Evolutionary conservation across 2,113 vertebrate species (phyloP), one percentile per base, ranked within the genome.

Genomic region (Sarotherodon lohbergeri): DNA sequence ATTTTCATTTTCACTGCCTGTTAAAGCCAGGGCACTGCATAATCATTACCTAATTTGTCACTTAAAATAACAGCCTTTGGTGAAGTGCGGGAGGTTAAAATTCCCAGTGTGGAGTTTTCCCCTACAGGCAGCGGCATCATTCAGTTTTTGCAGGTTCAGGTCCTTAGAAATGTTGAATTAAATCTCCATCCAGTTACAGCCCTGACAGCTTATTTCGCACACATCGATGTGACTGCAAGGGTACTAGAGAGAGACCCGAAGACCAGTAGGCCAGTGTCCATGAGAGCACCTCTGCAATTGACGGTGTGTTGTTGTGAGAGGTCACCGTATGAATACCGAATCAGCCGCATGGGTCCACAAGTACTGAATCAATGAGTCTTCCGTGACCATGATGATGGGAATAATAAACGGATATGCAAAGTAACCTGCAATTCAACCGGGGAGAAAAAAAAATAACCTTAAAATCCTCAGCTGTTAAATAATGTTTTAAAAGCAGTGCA

Each of bases 261-360:
- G 91, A 90, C 89, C 95, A 86, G 90, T 32, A 85, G 89, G 81
- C 88, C 76, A 79, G 55, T 41, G 87, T 91, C 88, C 85, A 86
- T 32, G 88, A 83, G 85, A 89, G 63, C 90, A 84, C 85, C 90
- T 73, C 86, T 61, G 89, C 93, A 84, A 88, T 39, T 80, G 89
- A 90, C 80, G 89, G 90, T 86, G 91, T 93, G 83, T 80, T 88
- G 82, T 82, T 88, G 85, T 46, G 85, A 88, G 93, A 89, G 92
- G 94, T 95, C 92, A 88, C 84, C 63, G 89, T 54, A 91, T 94
- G 90, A 94, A 95, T 94, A 91, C 83, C 46, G 84, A 90, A 93
- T 90, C 80, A 92, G 87, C 54, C 84, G 54, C 87, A 85, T n/a
- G 43, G 84, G 82, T 79, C 83, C 86, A 86, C 81, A 57, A 78